A percentile compares a stretch with the other conserved stretches of the same genome.
Conservation (phyloP, 2,113 vertebrate species). For the Rhineura floridana region DNA sequence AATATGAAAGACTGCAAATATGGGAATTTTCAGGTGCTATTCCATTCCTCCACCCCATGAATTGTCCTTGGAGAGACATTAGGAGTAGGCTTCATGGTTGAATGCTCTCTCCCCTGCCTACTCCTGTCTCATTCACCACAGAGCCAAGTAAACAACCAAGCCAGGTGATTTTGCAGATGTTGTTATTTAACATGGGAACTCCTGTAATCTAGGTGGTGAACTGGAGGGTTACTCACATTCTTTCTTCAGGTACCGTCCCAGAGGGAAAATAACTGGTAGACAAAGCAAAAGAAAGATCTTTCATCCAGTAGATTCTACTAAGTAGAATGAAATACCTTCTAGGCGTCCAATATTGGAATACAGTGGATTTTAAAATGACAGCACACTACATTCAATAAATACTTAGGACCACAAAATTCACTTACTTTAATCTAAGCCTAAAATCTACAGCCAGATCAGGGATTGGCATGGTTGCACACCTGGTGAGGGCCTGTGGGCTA, state of each 20-base stretch:
- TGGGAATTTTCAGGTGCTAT: background rate
- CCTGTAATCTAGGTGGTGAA: background rate
- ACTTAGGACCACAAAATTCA: too few species aligned
- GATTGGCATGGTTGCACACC: too few species aligned
- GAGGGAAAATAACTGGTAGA: background rate
- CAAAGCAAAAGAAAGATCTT: background rate
- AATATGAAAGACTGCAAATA: background rate
- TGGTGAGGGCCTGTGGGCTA: too few species aligned
- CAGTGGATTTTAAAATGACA: too few species aligned
- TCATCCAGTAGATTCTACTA: background rate
- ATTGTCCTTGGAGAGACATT: background rate
- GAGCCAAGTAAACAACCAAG: background rate
- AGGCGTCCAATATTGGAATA: too few species aligned
- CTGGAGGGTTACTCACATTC: background rate
- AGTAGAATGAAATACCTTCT: too few species aligned
- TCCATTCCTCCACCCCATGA: background rate
- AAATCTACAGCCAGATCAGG: too few species aligned
- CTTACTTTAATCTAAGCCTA: too few species aligned
- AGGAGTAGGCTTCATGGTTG: background rate
- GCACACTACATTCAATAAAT: too few species aligned
- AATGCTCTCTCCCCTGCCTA: background rate
- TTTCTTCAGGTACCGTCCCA: background rate
- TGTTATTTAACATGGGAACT: background rate
- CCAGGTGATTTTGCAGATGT: background rate
- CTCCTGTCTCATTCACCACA: too few species aligned